Base-by-base conservation (phyloP, 1,140 invertebrate species). In the Ceratina calcarata region DNA sequence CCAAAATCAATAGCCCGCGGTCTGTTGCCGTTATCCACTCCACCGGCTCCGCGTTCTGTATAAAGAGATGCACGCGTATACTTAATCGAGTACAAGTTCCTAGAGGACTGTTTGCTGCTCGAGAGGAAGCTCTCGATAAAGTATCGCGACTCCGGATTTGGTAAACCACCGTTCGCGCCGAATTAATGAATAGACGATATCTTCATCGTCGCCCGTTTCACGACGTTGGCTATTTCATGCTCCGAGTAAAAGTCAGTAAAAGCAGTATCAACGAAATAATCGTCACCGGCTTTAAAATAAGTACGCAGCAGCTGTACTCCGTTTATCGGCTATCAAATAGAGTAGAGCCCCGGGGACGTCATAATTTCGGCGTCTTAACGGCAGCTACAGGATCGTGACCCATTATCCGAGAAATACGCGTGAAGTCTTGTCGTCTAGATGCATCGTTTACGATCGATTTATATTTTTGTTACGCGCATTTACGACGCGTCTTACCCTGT, bases 1-100 rank as follows among this genome's bases (percentile, higher is more conserved):
- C 81, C 88, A 83, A 89, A 89, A 89, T 88, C 87, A 89, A 89
- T 89, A 89, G 88, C 87, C 85, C 73, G 85, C 76, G 87, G 88
- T 82, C 83, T 88, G 87, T 86, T 84, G 85, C 82, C 74, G 84
- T 66, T 84, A 87, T 88, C 86, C 12, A 3, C 61, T 55, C 61
- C 24, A 65, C 12, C 37, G 10, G 51, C 0, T 22, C 45, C n/a
- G 45, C 53, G 10, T 49, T 37, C 37, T 58, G 58, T 66, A 37
- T 27, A 75, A 58, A 58, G 57, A 49, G 12, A 53, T 66, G 37
- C 37, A 45, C 37, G 37, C 37, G 12, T 16, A n/a, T 55, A n/a
- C 1, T 65, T 74, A 74, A 65, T n/a, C 61, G 37, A 68, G 6
- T 20, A 27, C 37, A 27, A 37, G 13, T 37, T 51, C 20, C 32